Evolutionary conservation across 2,797 vertebrate species (phyloP).

Genomic region (Gallinago stenura): DNA sequence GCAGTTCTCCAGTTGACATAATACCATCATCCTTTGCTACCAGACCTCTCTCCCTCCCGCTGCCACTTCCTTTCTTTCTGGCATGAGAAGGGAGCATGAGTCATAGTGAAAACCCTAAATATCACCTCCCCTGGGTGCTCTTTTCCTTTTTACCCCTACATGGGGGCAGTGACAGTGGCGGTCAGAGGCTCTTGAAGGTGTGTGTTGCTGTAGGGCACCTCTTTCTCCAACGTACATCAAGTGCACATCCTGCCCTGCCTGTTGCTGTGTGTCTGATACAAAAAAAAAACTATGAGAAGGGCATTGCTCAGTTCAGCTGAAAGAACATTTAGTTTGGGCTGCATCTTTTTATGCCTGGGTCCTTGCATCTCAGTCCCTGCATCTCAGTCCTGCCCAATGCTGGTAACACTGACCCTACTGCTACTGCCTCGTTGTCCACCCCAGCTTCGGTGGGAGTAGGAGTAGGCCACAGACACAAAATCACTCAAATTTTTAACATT

Average conservation of each 20-base stretch:
- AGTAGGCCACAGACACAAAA: not conserved
- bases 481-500: not conserved
- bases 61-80: not conserved
- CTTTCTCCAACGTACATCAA: accelerated
- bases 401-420: not conserved
- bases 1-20: not conserved
- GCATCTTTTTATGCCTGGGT: not conserved
- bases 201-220: accelerated
- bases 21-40: not conserved
- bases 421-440: accelerated
- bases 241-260: not conserved
- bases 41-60: not conserved
- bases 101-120: not conserved
- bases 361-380: not conserved
- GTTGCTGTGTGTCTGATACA: accelerated
- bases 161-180: accelerated
- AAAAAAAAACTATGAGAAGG: not conserved
- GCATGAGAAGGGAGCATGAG: not conserved
- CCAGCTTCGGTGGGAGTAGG: not conserved
- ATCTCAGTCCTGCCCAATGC: accelerated
- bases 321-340: not conserved
- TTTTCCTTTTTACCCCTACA: not conserved
- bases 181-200: not conserved
- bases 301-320: not conserved
- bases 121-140: not conserved